Conservation (phyloP, 2,113 vertebrate species). For the Sprattus sprattus region DNA sequence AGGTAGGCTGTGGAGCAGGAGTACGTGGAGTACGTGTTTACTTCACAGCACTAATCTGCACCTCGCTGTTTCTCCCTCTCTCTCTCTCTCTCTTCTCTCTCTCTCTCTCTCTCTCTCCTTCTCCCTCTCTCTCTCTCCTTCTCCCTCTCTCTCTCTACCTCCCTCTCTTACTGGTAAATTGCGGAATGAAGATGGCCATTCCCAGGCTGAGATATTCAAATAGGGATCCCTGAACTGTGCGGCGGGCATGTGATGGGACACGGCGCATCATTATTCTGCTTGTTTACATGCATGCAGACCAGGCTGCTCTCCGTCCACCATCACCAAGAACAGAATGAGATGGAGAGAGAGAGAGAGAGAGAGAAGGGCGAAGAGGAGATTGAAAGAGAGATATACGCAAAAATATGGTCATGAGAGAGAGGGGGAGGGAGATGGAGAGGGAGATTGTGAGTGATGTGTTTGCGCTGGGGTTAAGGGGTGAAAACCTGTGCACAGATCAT, state of each 20-base stretch:
- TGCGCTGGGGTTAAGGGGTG: background rate
- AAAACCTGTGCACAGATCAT: background rate
- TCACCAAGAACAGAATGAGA: background rate
- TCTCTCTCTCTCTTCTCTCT: background rate
- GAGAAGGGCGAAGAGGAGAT: background rate
- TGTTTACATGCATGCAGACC: constrained; percentile 1
- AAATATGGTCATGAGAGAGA: background rate
- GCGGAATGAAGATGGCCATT: constrained; percentile 8
- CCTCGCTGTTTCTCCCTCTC: background rate
- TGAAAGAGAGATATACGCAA: background rate
- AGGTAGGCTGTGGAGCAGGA: constrained; percentile 1
- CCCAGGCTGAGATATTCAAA: constrained; percentile 9
- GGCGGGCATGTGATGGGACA: background rate
- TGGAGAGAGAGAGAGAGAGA: background rate
- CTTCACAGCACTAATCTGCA: constrained; percentile 6
- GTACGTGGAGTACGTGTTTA: background rate
- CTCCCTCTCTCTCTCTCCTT: background rate
- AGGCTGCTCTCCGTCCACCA: background rate
- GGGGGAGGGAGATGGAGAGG: background rate
- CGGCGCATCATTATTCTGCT: constrained; percentile 1
- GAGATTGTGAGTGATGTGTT: background rate
- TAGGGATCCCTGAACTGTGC: constrained; percentile 9
- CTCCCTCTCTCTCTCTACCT: background rate
- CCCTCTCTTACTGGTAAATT: background rate
- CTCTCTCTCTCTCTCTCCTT: background rate